Conservation (phyloP, 2,888 invertebrate genomes). For the Caenorhabditis wallacei region DNA sequence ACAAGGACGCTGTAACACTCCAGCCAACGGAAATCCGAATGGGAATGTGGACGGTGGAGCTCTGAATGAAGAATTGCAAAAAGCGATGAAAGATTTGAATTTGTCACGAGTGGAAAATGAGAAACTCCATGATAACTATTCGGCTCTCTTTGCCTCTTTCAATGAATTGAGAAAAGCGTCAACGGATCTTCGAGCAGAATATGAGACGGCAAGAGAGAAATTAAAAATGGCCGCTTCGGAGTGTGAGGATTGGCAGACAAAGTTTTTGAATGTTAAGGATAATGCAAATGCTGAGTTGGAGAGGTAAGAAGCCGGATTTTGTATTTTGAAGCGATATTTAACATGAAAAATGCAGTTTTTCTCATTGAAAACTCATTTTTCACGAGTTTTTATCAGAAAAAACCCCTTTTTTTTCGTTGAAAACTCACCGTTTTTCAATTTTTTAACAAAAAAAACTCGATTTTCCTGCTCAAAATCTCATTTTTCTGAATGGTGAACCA, state of each 20-base stretch:
- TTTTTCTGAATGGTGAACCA: too few relatives aligned
- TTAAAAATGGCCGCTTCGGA: conserved; percentile 51
- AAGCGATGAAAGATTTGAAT: conserved; percentile 48
- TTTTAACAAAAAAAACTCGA: too few relatives aligned
- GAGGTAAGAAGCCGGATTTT: conserved; percentile 13
- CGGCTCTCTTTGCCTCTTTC: conserved; percentile 24
- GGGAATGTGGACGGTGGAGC: background rate
- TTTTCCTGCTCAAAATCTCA: too few relatives aligned
- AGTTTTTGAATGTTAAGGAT: conserved; percentile 47
- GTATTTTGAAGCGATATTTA: too few relatives aligned
- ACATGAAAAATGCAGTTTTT: too few relatives aligned
- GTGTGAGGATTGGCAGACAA: conserved; percentile 58
- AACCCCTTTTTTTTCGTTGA: too few relatives aligned
- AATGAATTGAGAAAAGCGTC: conserved; percentile 30
- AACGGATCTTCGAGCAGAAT: conserved; percentile 39
- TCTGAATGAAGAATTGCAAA: conserved; percentile 46
- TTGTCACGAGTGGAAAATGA: conserved; percentile 45
- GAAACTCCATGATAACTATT: conserved; percentile 47
- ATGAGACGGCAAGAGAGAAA: conserved; percentile 53
- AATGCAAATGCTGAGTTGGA: conserved; percentile 54
- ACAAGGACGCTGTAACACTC: conserved; percentile 26
- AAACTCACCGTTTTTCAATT: too few relatives aligned
- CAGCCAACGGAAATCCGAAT: conserved; percentile 23
- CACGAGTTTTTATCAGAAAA: too few relatives aligned
- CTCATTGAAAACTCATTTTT: too few relatives aligned